phyloP scores from a whole-genome alignment of 1,140 invertebrate genomes.

The Monochamus saltuarius region DNA sequence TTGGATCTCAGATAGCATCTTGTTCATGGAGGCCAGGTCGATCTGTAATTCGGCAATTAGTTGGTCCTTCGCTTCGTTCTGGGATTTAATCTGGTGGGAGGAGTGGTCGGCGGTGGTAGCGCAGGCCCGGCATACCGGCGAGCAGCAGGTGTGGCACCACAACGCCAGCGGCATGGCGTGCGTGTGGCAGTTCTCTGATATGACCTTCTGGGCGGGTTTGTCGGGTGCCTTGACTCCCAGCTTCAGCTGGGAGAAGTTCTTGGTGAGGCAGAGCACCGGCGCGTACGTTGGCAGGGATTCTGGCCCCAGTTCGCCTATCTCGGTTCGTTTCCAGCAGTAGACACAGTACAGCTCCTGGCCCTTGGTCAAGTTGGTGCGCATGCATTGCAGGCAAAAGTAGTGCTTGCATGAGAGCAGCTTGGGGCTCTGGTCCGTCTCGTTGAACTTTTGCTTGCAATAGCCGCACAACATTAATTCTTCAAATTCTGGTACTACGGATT shows the following conservation, averaged over 20 bases:
- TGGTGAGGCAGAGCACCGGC: conserved; percentile 63
- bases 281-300: conserved; percentile 67
- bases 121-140: conserved; percentile 66
- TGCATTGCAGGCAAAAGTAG: conserved; percentile 73
- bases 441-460: conserved; percentile 41
- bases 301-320: conserved; percentile 61
- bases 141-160: conserved; percentile 71
- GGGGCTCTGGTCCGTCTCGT: conserved; percentile 64
- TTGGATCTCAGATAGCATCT: conserved; percentile 62
- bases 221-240: conserved; percentile 53
- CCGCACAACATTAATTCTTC: conserved; percentile 37
- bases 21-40: conserved; percentile 53
- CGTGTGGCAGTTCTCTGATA: conserved; percentile 66
- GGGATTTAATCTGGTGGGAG: conserved; percentile 66
- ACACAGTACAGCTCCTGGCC: conserved; percentile 66
- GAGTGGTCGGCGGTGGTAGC: conserved; percentile 64
- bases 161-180: conserved; percentile 71
- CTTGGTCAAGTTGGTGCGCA: conserved; percentile 63
- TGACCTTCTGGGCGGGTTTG: conserved; percentile 44
- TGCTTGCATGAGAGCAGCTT: conserved; percentile 76
- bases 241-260: conserved; percentile 60
- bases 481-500: conserved; percentile 60
- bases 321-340: conserved; percentile 68
- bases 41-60: conserved; percentile 63
- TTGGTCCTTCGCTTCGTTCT: conserved; percentile 67